These are phyloP conservation scores for Epinotia nisella DNA, from an alignment of 2,888 invertebrate species.

Conservation along the genomic window DNA sequence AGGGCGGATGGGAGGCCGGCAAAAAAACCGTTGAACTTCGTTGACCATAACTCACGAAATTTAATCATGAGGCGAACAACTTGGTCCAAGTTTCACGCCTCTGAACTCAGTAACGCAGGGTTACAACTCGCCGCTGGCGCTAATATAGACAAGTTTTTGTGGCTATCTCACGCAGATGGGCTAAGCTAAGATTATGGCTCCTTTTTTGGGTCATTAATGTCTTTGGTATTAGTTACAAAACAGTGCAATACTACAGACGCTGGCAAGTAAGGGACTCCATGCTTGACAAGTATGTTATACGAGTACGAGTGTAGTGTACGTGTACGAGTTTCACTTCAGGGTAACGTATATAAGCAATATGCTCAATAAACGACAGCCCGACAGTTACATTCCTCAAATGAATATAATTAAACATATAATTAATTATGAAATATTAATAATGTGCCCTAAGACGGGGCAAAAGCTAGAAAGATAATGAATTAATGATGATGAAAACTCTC, in stretches of 20 bases:
- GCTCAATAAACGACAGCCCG: too few species aligned
- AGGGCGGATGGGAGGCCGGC: conserved; percentile 57
- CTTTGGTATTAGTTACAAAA: conserved; percentile 6
- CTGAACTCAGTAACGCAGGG: conserved; percentile 44
- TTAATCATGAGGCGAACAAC: conserved; percentile 66
- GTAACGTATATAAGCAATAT: background rate
- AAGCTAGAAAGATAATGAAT: too few species aligned
- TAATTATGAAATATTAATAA: too few species aligned
- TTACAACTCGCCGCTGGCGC: conserved; percentile 29
- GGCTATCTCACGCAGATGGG: conserved; percentile 33
- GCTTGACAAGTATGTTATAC: background rate
- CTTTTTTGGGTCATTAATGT: conserved; percentile 13
- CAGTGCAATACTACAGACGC: background rate
- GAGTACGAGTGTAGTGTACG: too few species aligned
- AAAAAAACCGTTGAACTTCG: conserved; percentile 66
- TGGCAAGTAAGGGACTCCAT: background rate
- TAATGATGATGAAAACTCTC: too few species aligned
- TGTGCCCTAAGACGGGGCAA: too few species aligned
- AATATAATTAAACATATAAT: too few species aligned
- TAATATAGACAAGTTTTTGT: conserved; percentile 32
- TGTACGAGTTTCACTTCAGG: background rate
- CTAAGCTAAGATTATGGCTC: background rate
- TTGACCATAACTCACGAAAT: conserved; percentile 74
- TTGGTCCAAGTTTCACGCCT: conserved; percentile 57
- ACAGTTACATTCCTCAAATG: too few species aligned